A percentile compares a stretch with the other conserved stretches of the same genome.
Conservation (phyloP, 2,113 vertebrate genomes). For the Furnarius figulus region DNA sequence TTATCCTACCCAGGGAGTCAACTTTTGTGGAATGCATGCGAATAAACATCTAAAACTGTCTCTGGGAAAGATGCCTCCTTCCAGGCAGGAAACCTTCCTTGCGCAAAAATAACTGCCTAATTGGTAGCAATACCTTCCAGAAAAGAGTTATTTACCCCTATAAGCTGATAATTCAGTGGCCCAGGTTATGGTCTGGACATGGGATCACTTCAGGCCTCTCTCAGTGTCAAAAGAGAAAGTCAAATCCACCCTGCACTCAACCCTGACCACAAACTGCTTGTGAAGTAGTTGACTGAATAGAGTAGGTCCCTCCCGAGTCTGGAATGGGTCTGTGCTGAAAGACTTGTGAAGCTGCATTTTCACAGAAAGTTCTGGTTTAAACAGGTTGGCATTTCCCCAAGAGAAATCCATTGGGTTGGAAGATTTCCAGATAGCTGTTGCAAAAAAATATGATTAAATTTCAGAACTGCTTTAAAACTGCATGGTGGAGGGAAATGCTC, state of each 20-base stretch:
- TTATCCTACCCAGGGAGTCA: no score
- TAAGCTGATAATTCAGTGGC: neutral
- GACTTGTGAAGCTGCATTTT: neutral
- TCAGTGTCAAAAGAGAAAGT: neutral
- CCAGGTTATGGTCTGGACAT: neutral
- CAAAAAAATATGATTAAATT: neutral
- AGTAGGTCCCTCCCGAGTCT: neutral
- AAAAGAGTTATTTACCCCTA: no score
- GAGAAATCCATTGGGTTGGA: neutral
- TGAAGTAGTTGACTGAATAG: neutral
- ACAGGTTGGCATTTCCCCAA: neutral
- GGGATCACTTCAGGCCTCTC: neutral
- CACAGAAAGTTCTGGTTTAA: neutral
- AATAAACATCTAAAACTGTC: no score
- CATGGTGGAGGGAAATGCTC: neutral
- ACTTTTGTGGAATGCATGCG: no score
- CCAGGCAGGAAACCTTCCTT: no score
- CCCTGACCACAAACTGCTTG: neutral
- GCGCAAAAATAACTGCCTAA: no score
- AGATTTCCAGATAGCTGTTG: neutral
- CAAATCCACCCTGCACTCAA: neutral
- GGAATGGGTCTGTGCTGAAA: neutral
- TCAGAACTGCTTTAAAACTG: neutral
- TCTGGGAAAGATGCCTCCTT: no score
- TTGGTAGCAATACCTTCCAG: no score